Conservation (phyloP, 2,797 vertebrate genomes). For the Miichthys miiuy region DNA sequence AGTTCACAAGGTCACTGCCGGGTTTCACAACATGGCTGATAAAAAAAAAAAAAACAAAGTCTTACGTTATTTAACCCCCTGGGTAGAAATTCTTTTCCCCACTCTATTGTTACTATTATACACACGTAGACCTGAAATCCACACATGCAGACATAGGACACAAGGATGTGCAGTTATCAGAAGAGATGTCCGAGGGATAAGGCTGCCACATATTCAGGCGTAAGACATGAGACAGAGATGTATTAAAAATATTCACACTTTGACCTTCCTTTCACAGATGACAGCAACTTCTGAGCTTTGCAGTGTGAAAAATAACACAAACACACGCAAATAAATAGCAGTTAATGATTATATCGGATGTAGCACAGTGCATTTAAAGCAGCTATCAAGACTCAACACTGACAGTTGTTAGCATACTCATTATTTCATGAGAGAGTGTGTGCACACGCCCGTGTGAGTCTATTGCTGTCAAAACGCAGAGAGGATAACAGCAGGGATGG, state of each 20-base stretch:
- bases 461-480: slow-evolving; percentile 46
- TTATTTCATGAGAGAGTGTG: slow-evolving; percentile 32
- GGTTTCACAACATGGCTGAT: slow-evolving; percentile 19
- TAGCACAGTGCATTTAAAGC: slow-evolving; percentile 16
- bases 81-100: too few relatives aligned
- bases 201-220: too few relatives aligned
- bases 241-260: slow-evolving; percentile 17
- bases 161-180: too few relatives aligned
- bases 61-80: too few relatives aligned
- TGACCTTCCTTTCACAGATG: slow-evolving; percentile 27
- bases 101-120: too few relatives aligned
- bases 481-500: slow-evolving; percentile 39
- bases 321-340: slow-evolving; percentile 15
- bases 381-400: slow-evolving; percentile 28
- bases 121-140: too few relatives aligned
- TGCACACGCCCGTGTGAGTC: slow-evolving; percentile 4
- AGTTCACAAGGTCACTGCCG: slow-evolving; percentile 38
- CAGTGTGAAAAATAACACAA: neutral
- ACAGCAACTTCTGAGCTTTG: slow-evolving; percentile 41
- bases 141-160: too few relatives aligned
- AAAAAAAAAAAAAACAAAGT: too few relatives aligned
- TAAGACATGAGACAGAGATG: neutral
- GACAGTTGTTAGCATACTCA: slow-evolving; percentile 31
- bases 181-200: too few relatives aligned
- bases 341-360: slow-evolving; percentile 53